Base-by-base conservation (phyloP, 2,888 invertebrate genomes). In the Chloroclystis v-ata region DNA sequence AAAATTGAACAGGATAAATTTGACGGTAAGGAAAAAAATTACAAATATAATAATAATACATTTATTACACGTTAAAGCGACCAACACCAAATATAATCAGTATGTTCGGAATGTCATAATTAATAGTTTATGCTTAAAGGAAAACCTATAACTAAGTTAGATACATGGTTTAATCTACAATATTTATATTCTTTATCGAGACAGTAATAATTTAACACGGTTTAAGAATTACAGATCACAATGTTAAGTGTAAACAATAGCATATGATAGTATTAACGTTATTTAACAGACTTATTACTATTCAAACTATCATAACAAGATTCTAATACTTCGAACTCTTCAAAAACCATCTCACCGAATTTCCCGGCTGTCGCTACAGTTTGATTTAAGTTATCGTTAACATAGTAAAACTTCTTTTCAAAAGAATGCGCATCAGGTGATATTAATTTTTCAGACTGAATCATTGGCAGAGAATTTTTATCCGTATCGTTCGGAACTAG, bases 341-440 rank as follows among this genome's bases (percentile, higher is more conserved):
- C 95, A 61, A 95, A 95, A 60, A 95, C 95, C 91, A 95, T 95
- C 62, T 95, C 95, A 32, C 93, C 93, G 60, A 92, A 92, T 71
- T 93, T 92, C 56, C 90, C 91, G 8, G 89, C 85, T 28, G 78
- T 72, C 4, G 69, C 65, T 58, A 91, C 91, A 65, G 89, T 89
- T 66, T 91, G 89, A 47, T 89, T 89, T 53, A 75, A 56, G 50
- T 84, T 89, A 46, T 91, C 90, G 64, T 91, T 91, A 35, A 91
- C 89, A 53, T 91, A 90, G 56, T 91, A 90, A 61, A 89, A 90
- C 59, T 91, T 91, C 59, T 90, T 90, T 59, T 90, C 90, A 44
- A 86, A 86, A 49, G 66, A 78, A 29, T 82, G 72, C 2, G 76
- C 53, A 37, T 81, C 82, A 42, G 63, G 62, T 4, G 63, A 57